phyloP scores from a whole-genome alignment of 2,797 vertebrate species.

The Sebastes alutus region DNA sequence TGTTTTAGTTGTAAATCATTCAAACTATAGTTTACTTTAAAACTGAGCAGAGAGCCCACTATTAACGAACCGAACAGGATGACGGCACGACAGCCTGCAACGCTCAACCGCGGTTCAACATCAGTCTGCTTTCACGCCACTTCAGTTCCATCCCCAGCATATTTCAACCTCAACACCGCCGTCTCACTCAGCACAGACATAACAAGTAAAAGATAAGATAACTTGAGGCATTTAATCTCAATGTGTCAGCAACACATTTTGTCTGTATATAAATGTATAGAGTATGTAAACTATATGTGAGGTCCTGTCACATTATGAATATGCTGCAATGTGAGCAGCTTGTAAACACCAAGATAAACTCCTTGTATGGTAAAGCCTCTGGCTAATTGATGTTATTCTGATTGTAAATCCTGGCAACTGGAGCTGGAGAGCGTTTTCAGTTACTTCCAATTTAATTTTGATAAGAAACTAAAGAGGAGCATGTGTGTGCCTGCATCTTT shows the following conservation, averaged over 20 bases:
- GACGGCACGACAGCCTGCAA: neutral
- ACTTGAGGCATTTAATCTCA: neutral
- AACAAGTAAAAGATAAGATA: conserved; percentile 5
- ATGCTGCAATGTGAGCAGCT: conserved; percentile 9
- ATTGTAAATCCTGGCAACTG: neutral
- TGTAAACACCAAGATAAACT: conserved; percentile 30
- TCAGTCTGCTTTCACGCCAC: neutral
- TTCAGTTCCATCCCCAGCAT: neutral
- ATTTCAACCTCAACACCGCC: neutral
- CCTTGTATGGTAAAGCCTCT: conserved; percentile 28
- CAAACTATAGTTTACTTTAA: neutral
- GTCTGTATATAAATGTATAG: conserved; percentile 23
- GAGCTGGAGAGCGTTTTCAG: conserved; percentile 14
- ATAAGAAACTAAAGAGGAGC: conserved; percentile 37
- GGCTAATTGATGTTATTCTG: conserved; percentile 23
- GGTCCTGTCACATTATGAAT: conserved; percentile 29
- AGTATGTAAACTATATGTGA: conserved; percentile 30
- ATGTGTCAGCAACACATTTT: conserved; percentile 20
- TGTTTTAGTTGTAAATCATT: neutral
- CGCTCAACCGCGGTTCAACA: neutral
- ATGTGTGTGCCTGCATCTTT: conserved; percentile 25
- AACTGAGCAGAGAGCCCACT: neutral
- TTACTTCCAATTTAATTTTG: conserved; percentile 31
- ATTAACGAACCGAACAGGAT: neutral
- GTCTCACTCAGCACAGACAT: neutral